These are phyloP conservation scores for Xanthia togata DNA, from an alignment of 2,888 invertebrate genomes.

Conservation along the genomic window DNA sequence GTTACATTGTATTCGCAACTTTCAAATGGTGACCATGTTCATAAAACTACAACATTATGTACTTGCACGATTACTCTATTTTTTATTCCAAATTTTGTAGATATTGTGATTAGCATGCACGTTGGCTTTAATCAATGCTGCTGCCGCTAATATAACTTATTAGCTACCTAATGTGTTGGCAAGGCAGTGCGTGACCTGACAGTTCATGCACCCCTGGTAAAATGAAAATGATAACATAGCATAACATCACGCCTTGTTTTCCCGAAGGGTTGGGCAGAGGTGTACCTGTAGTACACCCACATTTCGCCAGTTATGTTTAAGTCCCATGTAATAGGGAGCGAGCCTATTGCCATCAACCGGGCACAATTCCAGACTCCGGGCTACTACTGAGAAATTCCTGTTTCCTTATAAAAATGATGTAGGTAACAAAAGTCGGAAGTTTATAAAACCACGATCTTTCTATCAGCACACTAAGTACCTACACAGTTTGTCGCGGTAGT, in stretches of 20 bases:
- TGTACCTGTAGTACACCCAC: too few relatives aligned
- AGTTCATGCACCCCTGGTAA: neutral
- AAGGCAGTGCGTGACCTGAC: neutral
- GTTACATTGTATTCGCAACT: conserved; percentile 29
- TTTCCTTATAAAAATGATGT: too few relatives aligned
- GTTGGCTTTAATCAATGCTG: conserved; percentile 50
- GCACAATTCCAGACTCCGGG: too few relatives aligned
- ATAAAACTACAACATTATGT: conserved; percentile 50
- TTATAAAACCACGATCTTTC: neutral
- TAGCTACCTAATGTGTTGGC: conserved; percentile 25
- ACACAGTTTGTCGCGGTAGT: too few relatives aligned
- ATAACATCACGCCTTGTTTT: too few relatives aligned
- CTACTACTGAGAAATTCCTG: too few relatives aligned
- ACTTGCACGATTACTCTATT: conserved; percentile 26
- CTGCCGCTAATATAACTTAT: conserved; percentile 26
- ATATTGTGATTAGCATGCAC: conserved; percentile 48
- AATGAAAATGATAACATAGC: too few relatives aligned
- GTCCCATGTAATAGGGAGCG: too few relatives aligned
- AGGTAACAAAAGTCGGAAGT: neutral
- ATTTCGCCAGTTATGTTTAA: too few relatives aligned
- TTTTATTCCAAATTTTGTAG: conserved; percentile 42
- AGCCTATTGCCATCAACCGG: too few relatives aligned
- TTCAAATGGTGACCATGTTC: conserved; percentile 30
- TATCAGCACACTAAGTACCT: neutral
- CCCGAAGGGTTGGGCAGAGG: too few relatives aligned